A percentile compares a stretch with the other conserved stretches of the same genome.
phyloP scores from a whole-genome alignment of 2,797 vertebrate genomes.

The Etheostoma nigrum region DNA sequence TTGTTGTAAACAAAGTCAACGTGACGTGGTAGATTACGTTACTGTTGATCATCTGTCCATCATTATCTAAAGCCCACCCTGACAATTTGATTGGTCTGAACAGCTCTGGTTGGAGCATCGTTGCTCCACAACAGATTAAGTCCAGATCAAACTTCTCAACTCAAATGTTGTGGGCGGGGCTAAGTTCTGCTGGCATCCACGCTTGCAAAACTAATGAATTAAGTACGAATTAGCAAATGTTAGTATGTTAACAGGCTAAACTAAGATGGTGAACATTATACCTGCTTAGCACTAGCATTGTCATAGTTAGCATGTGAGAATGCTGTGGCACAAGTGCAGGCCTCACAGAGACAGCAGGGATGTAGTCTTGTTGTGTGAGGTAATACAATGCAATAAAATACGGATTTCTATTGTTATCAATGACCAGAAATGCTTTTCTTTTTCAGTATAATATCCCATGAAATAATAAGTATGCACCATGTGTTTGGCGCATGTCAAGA shows the following conservation, averaged over 20 bases:
- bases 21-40: too few species aligned
- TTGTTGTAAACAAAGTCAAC: too few species aligned
- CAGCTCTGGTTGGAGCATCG: too few species aligned
- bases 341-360: background rate
- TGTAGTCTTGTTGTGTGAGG: background rate
- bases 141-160: too few species aligned
- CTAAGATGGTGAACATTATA: background rate
- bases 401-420: constrained; percentile 1
- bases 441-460: constrained; percentile 5
- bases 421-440: constrained; percentile 8
- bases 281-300: too few species aligned
- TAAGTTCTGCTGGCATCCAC: too few species aligned
- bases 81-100: too few species aligned
- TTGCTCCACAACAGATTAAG: too few species aligned
- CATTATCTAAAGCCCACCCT: too few species aligned
- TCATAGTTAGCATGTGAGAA: background rate
- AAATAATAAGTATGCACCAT: constrained; percentile 12
- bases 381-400: background rate
- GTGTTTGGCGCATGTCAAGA: constrained; percentile 14
- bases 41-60: too few species aligned
- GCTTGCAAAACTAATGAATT: background rate
- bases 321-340: background rate
- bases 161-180: too few species aligned
- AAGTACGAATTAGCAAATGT: background rate
- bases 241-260: too few species aligned